A percentile compares a stretch with the other conserved stretches of the same genome.
Conservation (phyloP, 2,797 vertebrate species). For the Catamblyrhynchus diadema region DNA sequence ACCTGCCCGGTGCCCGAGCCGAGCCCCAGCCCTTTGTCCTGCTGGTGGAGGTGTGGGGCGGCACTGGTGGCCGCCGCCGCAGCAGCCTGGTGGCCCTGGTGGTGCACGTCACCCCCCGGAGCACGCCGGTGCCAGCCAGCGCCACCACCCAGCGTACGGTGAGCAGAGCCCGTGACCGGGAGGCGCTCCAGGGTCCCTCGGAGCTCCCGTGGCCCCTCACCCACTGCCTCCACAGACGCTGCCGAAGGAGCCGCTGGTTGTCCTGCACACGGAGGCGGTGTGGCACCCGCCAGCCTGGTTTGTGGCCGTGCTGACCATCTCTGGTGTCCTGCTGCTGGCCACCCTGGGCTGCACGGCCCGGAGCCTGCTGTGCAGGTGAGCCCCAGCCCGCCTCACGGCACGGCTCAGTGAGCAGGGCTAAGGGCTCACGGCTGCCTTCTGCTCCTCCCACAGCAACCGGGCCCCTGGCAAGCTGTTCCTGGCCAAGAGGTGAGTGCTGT, state of each 20-base stretch:
- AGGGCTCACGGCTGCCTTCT: not conserved
- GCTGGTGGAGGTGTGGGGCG: not conserved
- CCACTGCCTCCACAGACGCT: constrained; percentile 3
- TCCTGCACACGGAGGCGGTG: not conserved
- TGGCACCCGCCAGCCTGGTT: constrained; percentile 79
- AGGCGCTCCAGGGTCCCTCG: accelerated
- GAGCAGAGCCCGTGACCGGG: not conserved
- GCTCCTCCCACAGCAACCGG: not conserved
- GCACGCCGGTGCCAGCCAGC: not conserved
- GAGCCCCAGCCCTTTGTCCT: not conserved
- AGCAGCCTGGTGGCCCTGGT: not conserved
- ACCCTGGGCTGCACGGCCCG: constrained; percentile 42
- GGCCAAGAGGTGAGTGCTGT: not conserved
- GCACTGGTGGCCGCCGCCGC: not conserved
- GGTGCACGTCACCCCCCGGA: not conserved
- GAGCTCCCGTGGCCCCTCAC: accelerated
- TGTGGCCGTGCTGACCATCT: constrained; percentile 70
- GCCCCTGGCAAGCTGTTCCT: not conserved
- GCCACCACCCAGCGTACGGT: not conserved
- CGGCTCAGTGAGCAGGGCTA: accelerated
- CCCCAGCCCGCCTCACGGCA: accelerated
- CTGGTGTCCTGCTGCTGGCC: constrained; percentile 55
- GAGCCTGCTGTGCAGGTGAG: constrained; percentile 56
- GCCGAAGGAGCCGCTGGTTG: constrained; percentile 21
- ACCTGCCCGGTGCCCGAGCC: accelerated